phyloP scores from a whole-genome alignment of 1,140 invertebrate species.

The Fragariocoptes setiger region DNA sequence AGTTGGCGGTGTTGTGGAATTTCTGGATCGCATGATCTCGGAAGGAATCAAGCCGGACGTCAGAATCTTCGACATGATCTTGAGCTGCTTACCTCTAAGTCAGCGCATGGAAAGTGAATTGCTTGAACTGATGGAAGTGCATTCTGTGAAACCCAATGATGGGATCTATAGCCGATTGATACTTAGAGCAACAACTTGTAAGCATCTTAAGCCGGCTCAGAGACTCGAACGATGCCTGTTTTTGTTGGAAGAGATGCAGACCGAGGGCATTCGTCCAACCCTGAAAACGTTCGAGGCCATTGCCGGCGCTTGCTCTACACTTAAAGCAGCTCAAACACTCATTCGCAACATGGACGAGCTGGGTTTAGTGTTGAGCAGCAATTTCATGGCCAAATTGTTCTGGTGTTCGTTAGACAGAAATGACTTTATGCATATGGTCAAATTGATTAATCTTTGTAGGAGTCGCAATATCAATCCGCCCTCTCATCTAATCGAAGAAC shows the following conservation, averaged over 20 bases:
- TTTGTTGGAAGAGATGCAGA: constrained; percentile 28
- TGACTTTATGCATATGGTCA: constrained; percentile 29
- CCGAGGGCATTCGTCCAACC: constrained; percentile 27
- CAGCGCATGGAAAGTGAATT: constrained; percentile 29
- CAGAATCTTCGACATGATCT: constrained; percentile 39
- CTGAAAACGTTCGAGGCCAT: constrained; percentile 51
- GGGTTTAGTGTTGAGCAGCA: constrained; percentile 28
- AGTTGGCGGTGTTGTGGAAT: constrained; percentile 40
- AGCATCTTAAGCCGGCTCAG: constrained; percentile 27
- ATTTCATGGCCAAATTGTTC: constrained; percentile 34
- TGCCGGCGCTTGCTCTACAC: constrained; percentile 34
- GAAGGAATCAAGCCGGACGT: constrained; percentile 33
- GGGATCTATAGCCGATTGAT: constrained; percentile 59
- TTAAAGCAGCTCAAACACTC: constrained; percentile 25
- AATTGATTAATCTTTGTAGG: neutral
- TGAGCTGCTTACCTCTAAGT: constrained; percentile 33
- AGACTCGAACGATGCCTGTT: no score
- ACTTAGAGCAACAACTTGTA: constrained; percentile 17
- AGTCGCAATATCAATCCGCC: neutral
- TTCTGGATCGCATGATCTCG: constrained; percentile 33
- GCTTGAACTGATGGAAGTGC: constrained; percentile 23
- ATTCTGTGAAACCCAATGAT: constrained; percentile 30
- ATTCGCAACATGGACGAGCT: constrained; percentile 30
- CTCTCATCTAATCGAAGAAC: neutral
- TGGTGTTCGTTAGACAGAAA: constrained; percentile 22